Base-by-base conservation (phyloP, 1,140 invertebrate genomes). In the Drosophila asahinai region DNA sequence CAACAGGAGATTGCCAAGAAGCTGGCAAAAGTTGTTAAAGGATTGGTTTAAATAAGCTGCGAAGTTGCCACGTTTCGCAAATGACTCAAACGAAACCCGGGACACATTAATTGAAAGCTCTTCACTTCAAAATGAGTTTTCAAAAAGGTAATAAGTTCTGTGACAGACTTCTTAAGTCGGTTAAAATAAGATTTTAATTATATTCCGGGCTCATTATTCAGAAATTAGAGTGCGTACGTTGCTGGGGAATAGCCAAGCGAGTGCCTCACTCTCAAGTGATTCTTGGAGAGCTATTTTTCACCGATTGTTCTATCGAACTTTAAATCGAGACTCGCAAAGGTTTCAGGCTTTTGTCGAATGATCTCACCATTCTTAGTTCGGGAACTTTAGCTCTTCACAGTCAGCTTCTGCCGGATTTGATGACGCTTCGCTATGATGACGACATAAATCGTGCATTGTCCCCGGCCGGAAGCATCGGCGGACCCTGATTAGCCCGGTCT, bases 401-500 rank as follows among this genome's bases (percentile, higher is more conserved):
- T 27, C 25, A 22, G 38, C 25, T 30, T 64, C 7, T 30, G 15
- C 1, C 36, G n/a, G 8, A 58, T 25, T 15, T 58, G 17, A 0
- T 5, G 25, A 15, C 22, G 11, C 33, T 43, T 33, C 60, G 30
- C 40, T 17, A 36, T 36, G 38, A 30, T 70, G 62, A 52, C 36
- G 47, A 14, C 48, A 67, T 68, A 54, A 67, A 70, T 68, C 19
- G 63, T 70, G 63, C 40, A 70, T 45, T 25, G 48, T 47, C 64
- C 54, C n/a, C 17, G 19, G 12, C 48, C 63, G 67, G 67, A 70
- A 54, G 67, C 63, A 68, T 54, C 36, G 63, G 38, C 11, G 63
- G 62, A 67, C 47, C 63, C 48, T 70, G 66, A 70, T 70, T 67
- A 38, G 62, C 48, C 47, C 61, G 48, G 25, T 49, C 66, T 11